phyloP scores from a whole-genome alignment of 1,140 invertebrate genomes.

The Heliconius hermathena region DNA sequence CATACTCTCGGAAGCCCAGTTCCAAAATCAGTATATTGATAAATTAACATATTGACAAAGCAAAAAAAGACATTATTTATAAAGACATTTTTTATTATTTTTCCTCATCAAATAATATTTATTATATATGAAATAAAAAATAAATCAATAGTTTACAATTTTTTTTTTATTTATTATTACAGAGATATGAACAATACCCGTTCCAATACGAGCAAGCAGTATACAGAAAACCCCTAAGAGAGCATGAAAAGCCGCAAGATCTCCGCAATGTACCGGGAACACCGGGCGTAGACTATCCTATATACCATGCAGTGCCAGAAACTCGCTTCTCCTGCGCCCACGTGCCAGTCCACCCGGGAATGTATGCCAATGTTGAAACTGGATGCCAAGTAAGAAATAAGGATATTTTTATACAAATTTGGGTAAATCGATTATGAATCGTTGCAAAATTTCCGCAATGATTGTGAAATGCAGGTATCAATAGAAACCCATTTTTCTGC shows the following conservation, averaged over 20 bases:
- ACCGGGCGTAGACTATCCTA: constrained; percentile 89
- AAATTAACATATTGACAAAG: no score
- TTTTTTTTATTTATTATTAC: constrained; percentile 33
- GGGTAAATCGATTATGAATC: no score
- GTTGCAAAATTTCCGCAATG: no score
- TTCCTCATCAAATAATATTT: no score
- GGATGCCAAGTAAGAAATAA: constrained; percentile 87
- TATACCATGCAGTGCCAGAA: constrained; percentile 88
- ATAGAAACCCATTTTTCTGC: no score
- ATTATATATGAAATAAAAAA: no score
- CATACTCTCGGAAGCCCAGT: no score
- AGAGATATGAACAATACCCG: constrained; percentile 68
- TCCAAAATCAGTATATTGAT: no score
- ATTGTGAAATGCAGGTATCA: no score
- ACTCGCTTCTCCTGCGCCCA: constrained; percentile 90
- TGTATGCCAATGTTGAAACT: constrained; percentile 93
- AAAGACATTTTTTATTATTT: no score
- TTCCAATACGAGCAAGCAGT: constrained; percentile 62
- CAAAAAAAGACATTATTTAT: no score
- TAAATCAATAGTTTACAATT: background rate
- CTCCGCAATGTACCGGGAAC: constrained; percentile 89
- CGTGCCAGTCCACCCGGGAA: constrained; percentile 89
- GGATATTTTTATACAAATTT: background rate
- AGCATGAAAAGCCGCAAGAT: constrained; percentile 87
- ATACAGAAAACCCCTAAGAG: constrained; percentile 68